A percentile compares a stretch with the other conserved stretches of the same genome.
Evolutionary conservation across 2,888 invertebrate species (phyloP).

Genomic region (Hypercompe scribonia): DNA sequence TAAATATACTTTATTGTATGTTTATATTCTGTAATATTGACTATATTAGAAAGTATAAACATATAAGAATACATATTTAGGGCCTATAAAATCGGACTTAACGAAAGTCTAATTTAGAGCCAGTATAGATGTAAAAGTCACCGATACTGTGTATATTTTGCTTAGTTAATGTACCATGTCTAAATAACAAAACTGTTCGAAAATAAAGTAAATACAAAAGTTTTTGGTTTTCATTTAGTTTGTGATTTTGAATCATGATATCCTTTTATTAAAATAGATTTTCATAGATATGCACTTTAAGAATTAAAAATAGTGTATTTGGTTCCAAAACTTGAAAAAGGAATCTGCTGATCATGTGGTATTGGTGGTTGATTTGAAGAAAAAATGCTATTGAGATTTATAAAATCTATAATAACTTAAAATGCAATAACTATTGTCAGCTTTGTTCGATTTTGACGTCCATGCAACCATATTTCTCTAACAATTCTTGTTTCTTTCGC

Average conservation of each 20-base stretch:
- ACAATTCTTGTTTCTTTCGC: constrained; percentile 96
- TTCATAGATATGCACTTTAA: too few species aligned
- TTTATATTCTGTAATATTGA: constrained; percentile 38
- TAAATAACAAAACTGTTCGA: constrained; percentile 68
- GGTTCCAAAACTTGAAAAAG: too few species aligned
- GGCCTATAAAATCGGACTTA: constrained; percentile 37
- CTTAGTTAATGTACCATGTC: constrained; percentile 64
- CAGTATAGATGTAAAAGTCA: constrained; percentile 55
- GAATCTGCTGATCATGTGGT: too few species aligned
- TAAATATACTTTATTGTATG: constrained; percentile 9
- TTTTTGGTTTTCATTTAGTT: background rate
- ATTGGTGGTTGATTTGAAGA: background rate
- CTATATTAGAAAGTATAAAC: background rate
- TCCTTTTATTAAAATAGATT: too few species aligned
- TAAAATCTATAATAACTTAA: constrained; percentile 12
- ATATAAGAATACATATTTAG: constrained; percentile 18
- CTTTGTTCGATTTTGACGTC: constrained; percentile 79
- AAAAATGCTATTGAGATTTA: constrained; percentile 1
- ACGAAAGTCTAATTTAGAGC: constrained; percentile 42
- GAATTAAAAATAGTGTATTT: too few species aligned
- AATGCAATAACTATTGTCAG: constrained; percentile 56
- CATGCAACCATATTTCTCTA: constrained; percentile 92
- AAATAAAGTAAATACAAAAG: constrained; percentile 71
- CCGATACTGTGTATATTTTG: constrained; percentile 70
- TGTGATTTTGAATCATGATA: too few species aligned